Evolutionary conservation across 2,888 invertebrate genomes (phyloP).

Genomic region (Drosophila villosipedis): DNA sequence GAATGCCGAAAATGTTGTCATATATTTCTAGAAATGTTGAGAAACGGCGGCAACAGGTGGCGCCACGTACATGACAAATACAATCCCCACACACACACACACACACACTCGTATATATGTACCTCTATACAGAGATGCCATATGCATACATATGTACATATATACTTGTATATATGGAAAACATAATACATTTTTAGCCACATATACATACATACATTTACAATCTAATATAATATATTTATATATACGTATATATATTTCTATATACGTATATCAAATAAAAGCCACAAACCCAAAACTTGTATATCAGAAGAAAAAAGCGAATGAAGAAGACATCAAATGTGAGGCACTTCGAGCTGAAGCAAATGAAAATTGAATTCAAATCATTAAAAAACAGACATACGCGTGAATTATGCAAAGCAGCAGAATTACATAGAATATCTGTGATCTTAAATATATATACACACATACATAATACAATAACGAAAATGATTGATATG

Average conservation of each 20-base stretch:
- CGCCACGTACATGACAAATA: conserved; percentile 23
- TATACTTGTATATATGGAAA: conserved; percentile 43
- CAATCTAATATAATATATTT: conserved; percentile 55
- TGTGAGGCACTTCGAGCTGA: conserved; percentile 29
- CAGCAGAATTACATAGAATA: conserved; percentile 84
- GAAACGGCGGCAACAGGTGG: conserved; percentile 19
- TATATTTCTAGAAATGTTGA: conserved; percentile 17
- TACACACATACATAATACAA: conserved; percentile 41
- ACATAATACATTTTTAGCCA: conserved; percentile 51
- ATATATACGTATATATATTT: conserved; percentile 68
- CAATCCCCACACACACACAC: conserved; percentile 10
- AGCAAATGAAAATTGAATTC: conserved; percentile 20
- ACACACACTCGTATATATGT: conserved; percentile 22
- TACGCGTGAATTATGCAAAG: conserved; percentile 65
- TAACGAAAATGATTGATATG: conserved; percentile 10
- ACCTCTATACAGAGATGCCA: conserved; percentile 1
- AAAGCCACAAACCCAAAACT: conserved; percentile 6
- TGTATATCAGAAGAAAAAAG: conserved; percentile 15
- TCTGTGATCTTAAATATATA: conserved; percentile 86
- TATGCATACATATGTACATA: conserved; percentile 20
- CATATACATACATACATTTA: conserved; percentile 56
- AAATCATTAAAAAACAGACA: conserved; percentile 63
- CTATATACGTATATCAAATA: conserved; percentile 62
- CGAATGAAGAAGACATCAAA: conserved; percentile 34
- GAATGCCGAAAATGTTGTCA: conserved; percentile 30